Conservation (phyloP, 2,888 invertebrate species). For the Carpatolechia fugitivella region DNA sequence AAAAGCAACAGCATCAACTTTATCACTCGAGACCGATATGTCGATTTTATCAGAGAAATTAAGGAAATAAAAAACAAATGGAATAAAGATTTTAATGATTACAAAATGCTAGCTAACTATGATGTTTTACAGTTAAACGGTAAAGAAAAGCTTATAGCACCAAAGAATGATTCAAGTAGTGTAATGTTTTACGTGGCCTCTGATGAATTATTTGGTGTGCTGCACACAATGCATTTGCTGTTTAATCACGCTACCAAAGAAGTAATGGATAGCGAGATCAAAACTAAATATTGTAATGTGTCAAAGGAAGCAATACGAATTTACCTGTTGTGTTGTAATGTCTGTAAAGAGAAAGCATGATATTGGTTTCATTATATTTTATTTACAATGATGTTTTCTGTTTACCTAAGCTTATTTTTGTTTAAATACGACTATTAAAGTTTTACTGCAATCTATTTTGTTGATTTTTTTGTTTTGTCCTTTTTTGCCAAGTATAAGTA, state of each 20-base stretch:
- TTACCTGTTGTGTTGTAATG: constrained; percentile 53
- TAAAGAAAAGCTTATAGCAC: constrained; percentile 48
- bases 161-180: constrained; percentile 35
- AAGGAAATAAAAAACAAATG: constrained; percentile 45
- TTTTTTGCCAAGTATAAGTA: no score
- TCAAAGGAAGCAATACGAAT: constrained; percentile 62
- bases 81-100: constrained; percentile 53
- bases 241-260: constrained; percentile 52
- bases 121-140: constrained; percentile 46
- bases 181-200: constrained; percentile 55
- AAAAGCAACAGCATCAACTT: constrained; percentile 54
- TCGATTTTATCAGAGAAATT: constrained; percentile 53
- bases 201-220: constrained; percentile 54
- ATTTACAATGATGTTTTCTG: no score
- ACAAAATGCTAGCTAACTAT: constrained; percentile 54
- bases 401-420: no score
- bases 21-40: constrained; percentile 43
- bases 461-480: no score
- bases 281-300: constrained; percentile 61
- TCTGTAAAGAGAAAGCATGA: constrained; percentile 35
- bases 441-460: no score
- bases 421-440: no score
- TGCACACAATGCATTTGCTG: constrained; percentile 62
- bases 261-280: constrained; percentile 49
- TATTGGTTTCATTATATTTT: background rate